Conservation (phyloP, 2,113 vertebrate genomes). For the Hipposideros armiger region DNA sequence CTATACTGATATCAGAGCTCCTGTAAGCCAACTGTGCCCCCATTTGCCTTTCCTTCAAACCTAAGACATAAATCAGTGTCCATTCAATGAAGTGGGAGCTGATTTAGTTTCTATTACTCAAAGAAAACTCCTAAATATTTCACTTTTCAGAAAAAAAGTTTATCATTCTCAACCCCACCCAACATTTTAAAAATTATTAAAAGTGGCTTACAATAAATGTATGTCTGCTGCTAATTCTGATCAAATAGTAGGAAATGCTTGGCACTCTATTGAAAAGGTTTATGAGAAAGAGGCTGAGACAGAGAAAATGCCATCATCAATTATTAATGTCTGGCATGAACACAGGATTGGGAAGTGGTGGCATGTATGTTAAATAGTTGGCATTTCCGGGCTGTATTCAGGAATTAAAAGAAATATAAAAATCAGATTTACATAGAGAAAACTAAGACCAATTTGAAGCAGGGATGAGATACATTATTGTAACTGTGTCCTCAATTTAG, state of each 20-base stretch:
- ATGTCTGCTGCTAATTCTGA: neutral
- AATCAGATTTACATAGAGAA: neutral
- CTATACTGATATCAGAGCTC: neutral
- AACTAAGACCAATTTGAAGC: constrained; percentile 18
- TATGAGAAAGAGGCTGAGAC: neutral
- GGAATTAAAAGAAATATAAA: neutral
- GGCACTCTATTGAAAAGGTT: neutral
- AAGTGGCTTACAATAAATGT: neutral
- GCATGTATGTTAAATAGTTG: neutral
- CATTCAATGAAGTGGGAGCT: neutral
- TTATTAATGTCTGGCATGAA: neutral
- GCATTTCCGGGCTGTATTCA: neutral
- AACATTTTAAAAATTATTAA: constrained; percentile 9
- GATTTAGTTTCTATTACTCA: neutral
- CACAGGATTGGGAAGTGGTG: neutral
- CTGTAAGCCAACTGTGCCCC: neutral
- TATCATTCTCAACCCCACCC: neutral
- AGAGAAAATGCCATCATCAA: neutral
- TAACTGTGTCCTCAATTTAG: neutral
- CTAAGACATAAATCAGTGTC: neutral
- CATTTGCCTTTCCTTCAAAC: neutral
- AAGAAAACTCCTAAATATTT: neutral
- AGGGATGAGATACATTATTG: neutral
- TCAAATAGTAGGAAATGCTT: neutral
- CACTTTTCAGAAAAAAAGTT: neutral